Evolutionary conservation across 2,797 vertebrate genomes (phyloP).

Genomic region (Pterois miles): DNA sequence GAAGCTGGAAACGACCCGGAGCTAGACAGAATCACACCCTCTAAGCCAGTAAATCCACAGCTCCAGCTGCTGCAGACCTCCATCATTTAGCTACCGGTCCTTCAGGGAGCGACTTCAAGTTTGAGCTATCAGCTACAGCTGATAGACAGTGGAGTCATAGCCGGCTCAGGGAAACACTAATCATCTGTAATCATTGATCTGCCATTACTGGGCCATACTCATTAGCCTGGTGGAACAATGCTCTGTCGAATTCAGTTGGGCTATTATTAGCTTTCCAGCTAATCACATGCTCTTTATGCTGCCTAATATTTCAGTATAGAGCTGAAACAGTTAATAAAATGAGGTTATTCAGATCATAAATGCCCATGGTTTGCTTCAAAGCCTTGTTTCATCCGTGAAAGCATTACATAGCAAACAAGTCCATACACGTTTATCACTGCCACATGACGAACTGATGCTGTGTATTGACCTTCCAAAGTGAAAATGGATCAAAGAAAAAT

Average conservation of each 20-base stretch:
- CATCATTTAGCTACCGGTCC: conserved; percentile 52
- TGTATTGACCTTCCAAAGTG: conserved; percentile 4
- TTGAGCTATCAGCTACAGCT: conserved; percentile 32
- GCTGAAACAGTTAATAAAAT: background rate
- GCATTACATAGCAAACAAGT: conserved; percentile 6
- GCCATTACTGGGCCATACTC: conserved; percentile 37
- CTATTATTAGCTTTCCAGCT: conserved; percentile 45
- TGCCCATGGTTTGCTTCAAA: background rate
- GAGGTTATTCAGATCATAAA: background rate
- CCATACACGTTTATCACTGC: conserved; percentile 18
- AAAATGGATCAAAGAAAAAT: background rate
- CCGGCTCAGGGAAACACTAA: conserved; percentile 44
- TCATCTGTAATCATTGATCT: conserved; percentile 70
- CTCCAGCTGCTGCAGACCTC: conserved; percentile 69
- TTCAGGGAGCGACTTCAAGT: conserved; percentile 61
- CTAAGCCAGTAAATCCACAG: conserved; percentile 60
- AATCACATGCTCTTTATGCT: conserved; percentile 1
- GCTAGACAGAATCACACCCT: conserved; percentile 61
- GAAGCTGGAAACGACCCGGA: conserved; percentile 45
- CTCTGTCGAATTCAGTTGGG: conserved; percentile 32
- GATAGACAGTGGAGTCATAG: conserved; percentile 36
- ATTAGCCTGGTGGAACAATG: conserved; percentile 61
- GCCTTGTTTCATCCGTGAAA: background rate
- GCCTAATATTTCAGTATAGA: background rate
- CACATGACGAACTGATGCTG: background rate